These are phyloP conservation scores for Vulpes vulpes DNA, from an alignment of 2,113 vertebrate species.

Conservation along the genomic window DNA sequence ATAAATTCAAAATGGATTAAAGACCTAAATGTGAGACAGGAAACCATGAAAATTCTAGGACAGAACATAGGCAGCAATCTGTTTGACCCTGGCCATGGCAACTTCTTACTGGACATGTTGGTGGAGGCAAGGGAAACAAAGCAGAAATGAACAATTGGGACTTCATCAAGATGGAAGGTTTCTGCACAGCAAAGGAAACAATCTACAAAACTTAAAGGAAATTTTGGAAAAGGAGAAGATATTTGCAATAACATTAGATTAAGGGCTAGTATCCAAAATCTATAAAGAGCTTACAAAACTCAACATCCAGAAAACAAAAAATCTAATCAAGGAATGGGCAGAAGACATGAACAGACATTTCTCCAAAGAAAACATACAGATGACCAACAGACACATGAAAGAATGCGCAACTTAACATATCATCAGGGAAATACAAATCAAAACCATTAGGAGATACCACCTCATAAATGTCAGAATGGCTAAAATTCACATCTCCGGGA, in stretches of 20 bases:
- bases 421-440: neutral
- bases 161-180: neutral
- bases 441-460: neutral
- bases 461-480: neutral
- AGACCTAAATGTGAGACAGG: neutral
- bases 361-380: neutral
- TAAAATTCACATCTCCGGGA: neutral
- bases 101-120: neutral
- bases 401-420: neutral
- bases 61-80: neutral
- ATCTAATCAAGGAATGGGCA: neutral
- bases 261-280: neutral
- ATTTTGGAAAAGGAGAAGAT: neutral
- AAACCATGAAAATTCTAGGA: neutral
- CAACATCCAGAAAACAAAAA: neutral
- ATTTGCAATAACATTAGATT: neutral
- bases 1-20: neutral
- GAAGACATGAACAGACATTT: neutral
- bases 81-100: neutral
- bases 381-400: neutral
- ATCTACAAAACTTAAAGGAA: neutral
- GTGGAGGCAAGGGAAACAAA: neutral
- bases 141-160: neutral
- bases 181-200: neutral
- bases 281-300: neutral